Evolutionary conservation across 2,113 vertebrate genomes (phyloP), one percentile per base, ranked within the genome.

Genomic region (Abramis brama): DNA sequence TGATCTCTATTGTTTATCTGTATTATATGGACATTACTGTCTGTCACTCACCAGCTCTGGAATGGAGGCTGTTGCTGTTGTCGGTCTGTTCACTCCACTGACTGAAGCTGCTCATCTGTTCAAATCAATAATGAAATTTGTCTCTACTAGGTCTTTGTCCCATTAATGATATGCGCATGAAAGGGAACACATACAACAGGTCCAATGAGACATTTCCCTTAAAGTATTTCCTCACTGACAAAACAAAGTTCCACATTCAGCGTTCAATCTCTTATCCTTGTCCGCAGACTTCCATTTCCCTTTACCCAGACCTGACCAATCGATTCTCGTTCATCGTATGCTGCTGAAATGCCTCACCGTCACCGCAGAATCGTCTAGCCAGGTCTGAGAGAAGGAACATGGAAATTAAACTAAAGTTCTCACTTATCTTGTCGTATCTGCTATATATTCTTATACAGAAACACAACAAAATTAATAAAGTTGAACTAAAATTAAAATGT

Each of bases 231-330:
- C 47, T 81, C 76, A 75, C n/a, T 19, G 57, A 76, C 84, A 79
- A 33, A 66, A 87, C 39, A 60, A 45, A 77, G 55, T 43, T 64
- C 77, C 55, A 78, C 82, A 60, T 62, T 25, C 79, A 45, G 25
- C 33, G 50, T 55, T 17, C 47, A 59, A 59, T 59, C 82, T 83
- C 27, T 83, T 94, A 93, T 93, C 93, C 90, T 83, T 90, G 91
- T 92, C 90, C 87, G 84, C 89, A 91, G 91, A 92, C 92, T 91
- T 92, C 94, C 93, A 94, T 94, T 91, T 94, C 86, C 89, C 92
- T 90, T 82, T 71, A 21, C 66, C 85, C 94, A 95, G 94, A 87
- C 94, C 89, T 87, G 19, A 93, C 78, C 88, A 95, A 95, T 94
- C 94, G 91, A 94, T 94, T 87, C 82, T 11, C 25, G 50, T 86